phyloP scores from a whole-genome alignment of 2,113 vertebrate genomes.

The Perognathus longimembris region DNA sequence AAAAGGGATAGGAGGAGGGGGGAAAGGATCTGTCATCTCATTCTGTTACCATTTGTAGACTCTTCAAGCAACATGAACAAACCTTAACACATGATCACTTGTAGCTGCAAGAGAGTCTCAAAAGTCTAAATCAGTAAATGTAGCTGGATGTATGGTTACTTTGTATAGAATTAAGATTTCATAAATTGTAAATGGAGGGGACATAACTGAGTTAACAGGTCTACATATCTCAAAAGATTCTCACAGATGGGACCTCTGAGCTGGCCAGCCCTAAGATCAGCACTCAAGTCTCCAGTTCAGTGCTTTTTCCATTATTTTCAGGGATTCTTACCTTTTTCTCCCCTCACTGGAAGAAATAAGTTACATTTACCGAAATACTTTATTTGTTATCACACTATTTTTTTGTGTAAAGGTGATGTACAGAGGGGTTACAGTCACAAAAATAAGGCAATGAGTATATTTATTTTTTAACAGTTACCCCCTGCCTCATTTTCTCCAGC shows the following conservation, averaged over 20 bases:
- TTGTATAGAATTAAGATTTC: neutral
- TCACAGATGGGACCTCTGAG: neutral
- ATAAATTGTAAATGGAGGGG: neutral
- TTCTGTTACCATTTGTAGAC: neutral
- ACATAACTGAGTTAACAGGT: neutral
- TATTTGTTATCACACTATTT: slow-evolving; percentile 55
- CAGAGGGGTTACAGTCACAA: no score
- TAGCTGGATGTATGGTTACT: neutral
- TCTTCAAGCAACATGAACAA: neutral
- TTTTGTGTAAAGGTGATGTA: neutral
- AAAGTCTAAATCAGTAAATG: neutral
- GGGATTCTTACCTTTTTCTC: neutral
- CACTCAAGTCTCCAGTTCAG: neutral
- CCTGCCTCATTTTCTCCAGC: no score
- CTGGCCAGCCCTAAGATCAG: neutral
- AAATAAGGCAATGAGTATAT: no score
- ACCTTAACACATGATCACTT: neutral
- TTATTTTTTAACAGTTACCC: no score
- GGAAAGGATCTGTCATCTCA: neutral
- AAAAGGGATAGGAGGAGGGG: neutral
- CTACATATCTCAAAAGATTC: neutral
- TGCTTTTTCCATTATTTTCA: neutral
- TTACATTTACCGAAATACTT: slow-evolving; percentile 24
- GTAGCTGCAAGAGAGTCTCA: slow-evolving; percentile 16
- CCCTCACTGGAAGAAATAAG: slow-evolving; percentile 7